Base-by-base conservation (phyloP, 2,113 vertebrate species). In the Triplophysa rosa region DNA sequence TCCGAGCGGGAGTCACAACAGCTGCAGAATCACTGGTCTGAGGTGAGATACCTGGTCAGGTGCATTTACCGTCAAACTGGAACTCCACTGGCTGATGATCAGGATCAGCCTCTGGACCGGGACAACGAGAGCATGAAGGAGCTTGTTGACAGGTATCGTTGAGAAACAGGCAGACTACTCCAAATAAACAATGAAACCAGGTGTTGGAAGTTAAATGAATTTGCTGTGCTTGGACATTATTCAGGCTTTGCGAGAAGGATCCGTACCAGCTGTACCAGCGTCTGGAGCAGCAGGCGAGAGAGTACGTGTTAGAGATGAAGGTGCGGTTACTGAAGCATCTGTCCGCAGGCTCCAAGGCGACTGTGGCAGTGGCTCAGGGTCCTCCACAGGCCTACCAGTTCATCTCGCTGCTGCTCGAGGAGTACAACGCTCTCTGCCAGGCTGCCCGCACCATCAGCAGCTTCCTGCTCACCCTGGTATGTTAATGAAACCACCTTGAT, bases 11-110 rank as follows among this genome's bases (percentile, higher is more conserved):
- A 98, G 86, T 95, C 97, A 10, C 97, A 97, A 90, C 96, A 97
- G 88, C 95, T 99, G 80, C 97, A 99, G 89, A 97, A 96, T 87
- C 97, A 94, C 90, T 99, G 97, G 97, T 97, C 97, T 0, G 97
- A 99, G 90, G 96, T 98, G 66, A 95, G 97, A 65, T 98, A 98
- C 88, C 93, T 95, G 88, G 97, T 99, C 58, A 95, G 97, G 69
- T 98, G 96, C 86, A 95, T 98, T 86, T 99, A 99, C 91, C 96
- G 97, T 11, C 96, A 97, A 86, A 95, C 96, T 0, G 96, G 97
- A 61, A 98, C 97, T 0, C 93, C 96, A 0, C 86, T 98, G 84
- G 96, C 96, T 14, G 96, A 98, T 10, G 97, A 98, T 89, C 96
- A 97, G 2, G 97, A 97, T 87, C 96, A 96, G 10, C 94, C 96